A percentile compares a stretch with the other conserved stretches of the same genome.
These are phyloP conservation scores for Autographa gamma DNA, from an alignment of 2,888 invertebrate species.

Conservation along the genomic window DNA sequence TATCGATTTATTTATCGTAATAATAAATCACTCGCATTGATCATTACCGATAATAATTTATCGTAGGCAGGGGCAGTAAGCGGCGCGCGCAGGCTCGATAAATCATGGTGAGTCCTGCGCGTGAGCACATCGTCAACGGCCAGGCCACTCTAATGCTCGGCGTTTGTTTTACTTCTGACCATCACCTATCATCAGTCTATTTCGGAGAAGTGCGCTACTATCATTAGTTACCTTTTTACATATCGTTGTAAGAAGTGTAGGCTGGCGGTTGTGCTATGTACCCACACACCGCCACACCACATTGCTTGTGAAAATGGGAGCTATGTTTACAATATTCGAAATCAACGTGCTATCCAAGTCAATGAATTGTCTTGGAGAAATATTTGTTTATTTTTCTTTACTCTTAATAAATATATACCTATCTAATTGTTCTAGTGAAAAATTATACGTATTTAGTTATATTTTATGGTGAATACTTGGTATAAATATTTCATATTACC, in stretches of 20 bases:
- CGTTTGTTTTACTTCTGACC: constrained; percentile 57
- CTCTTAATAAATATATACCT: no score
- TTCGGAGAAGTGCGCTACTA: constrained; percentile 24
- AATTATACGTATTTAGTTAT: background rate
- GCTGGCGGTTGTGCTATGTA: no score
- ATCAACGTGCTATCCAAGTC: no score
- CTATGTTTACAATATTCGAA: no score
- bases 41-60: constrained; percentile 86
- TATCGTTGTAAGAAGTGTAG: background rate
- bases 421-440: no score
- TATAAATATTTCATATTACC: constrained; percentile 32
- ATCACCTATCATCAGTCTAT: constrained; percentile 38
- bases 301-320: background rate
- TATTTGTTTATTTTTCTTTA: no score
- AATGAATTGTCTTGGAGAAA: no score
- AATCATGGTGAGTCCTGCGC: constrained; percentile 66
- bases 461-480: constrained; percentile 32
- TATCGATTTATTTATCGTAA: constrained; percentile 82
- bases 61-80: constrained; percentile 74
- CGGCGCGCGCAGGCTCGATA: constrained; percentile 66
- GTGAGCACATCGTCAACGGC: constrained; percentile 56
- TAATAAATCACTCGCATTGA: constrained; percentile 83
- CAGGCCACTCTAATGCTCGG: constrained; percentile 47
- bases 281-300: no score
- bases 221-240: constrained; percentile 37